Base-by-base conservation (phyloP, 2,113 vertebrate species). In the Miniopterus natalensis region DNA sequence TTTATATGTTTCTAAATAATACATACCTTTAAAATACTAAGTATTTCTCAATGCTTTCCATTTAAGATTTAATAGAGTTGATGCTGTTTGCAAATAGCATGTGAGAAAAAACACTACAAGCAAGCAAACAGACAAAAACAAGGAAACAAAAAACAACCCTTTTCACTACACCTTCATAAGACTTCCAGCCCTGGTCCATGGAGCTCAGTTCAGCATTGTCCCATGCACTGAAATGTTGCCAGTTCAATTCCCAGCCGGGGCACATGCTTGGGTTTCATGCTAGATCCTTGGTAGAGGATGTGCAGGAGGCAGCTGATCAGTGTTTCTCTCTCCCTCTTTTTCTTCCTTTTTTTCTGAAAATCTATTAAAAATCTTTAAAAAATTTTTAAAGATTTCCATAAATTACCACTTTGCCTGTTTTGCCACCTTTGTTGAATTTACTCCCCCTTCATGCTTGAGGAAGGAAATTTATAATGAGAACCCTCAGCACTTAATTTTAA, bases 1-100 rank as follows among this genome's bases (percentile, higher is more conserved):
- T 53, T 83, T 29, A 66, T 29, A 66, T 57, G 13, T 84, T 94
- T 84, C 36, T 84, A 87, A 83, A 49, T 53, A 77, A 91, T 42
- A 57, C 0, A 6, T 31, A 66, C 36, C 12, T 55, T 59, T 45
- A 84, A 88, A 92, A 65, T 71, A 25, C 1, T 78, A 14, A 91
- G 9, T 27, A 75, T 11, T 51, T 74, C 31, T 80, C 25, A 84
- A 65, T 63, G 63, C n/a, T 63, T 40, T 78, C 20, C 3, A 21
- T 47, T 70, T 77, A 81, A 77, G 77, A 84, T 84, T 75, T 47
- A 25, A 55, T 83, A 71, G 8, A 42, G 17, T 0, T 40, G 10
- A 57, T 71, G 36, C 0, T 47, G 29, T 88, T 68, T 45, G 6
- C 55, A 65, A 36, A 84, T 53, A 4, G 1, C 31, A 71, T 49